Evolutionary conservation across 2,888 invertebrate genomes (phyloP).

Genomic region (Polydrusus pterygomalis): DNA sequence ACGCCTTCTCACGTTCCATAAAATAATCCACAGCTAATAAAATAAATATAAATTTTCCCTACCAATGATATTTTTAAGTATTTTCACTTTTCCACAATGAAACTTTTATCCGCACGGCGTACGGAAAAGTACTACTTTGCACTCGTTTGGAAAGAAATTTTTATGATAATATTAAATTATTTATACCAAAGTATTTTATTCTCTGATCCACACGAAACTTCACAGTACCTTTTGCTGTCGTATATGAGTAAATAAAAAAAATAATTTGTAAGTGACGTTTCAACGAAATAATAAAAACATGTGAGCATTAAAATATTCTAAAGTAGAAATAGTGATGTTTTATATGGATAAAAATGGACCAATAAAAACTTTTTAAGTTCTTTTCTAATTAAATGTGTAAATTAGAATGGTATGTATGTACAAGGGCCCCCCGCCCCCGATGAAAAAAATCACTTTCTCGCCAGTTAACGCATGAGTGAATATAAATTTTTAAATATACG

Average conservation of each 20-base stretch:
- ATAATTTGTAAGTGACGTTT: background rate
- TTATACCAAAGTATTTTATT: too few species aligned
- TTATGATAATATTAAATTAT: too few species aligned
- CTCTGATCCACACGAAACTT: too few species aligned
- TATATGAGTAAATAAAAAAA: background rate
- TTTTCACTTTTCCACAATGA: too few species aligned
- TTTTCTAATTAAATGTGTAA: background rate
- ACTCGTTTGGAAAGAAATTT: too few species aligned
- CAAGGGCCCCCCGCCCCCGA: background rate
- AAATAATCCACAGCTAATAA: too few species aligned
- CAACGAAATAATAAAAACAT: conserved; percentile 17
- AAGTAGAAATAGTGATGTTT: conserved; percentile 20
- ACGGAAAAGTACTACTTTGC: too few species aligned
- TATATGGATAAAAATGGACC: conserved; percentile 16
- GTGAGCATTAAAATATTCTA: conserved; percentile 28
- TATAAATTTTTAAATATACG: conserved; percentile 19
- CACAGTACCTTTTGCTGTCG: background rate
- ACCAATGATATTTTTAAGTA: too few species aligned
- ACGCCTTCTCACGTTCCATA: too few species aligned
- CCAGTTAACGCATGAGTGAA: conserved; percentile 16
- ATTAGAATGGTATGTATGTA: conserved; percentile 1
- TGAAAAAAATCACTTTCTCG: conserved; percentile 15
- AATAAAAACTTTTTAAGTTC: background rate
- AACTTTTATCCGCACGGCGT: too few species aligned
- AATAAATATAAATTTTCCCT: too few species aligned